Conservation (phyloP, 1,140 invertebrate species). For the Drosophila dunni region DNA sequence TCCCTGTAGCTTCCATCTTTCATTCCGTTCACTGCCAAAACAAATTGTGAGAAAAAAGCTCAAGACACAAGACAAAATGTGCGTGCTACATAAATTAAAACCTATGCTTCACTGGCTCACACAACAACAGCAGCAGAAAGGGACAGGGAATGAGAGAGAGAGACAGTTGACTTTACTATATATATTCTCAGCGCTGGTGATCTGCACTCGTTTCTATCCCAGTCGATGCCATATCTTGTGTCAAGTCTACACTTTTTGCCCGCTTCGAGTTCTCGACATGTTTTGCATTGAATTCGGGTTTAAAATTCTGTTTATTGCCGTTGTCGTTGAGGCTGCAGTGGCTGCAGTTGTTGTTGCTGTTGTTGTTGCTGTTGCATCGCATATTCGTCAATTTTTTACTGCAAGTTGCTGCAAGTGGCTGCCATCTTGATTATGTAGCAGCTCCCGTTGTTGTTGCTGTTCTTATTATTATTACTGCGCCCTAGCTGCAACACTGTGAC, state of each 20-base stretch:
- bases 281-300: slow-evolving; percentile 81
- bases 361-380: slow-evolving; percentile 67
- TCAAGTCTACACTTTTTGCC: slow-evolving; percentile 66
- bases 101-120: slow-evolving; percentile 74
- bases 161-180: slow-evolving; percentile 24
- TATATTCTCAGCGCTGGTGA: slow-evolving; percentile 21
- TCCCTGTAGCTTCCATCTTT: slow-evolving; percentile 37
- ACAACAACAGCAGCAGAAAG: background rate
- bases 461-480: slow-evolving; percentile 62
- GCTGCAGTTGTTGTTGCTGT: slow-evolving; percentile 36
- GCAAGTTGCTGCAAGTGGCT: slow-evolving; percentile 68
- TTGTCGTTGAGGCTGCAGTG: slow-evolving; percentile 22
- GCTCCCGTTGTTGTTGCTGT: slow-evolving; percentile 65
- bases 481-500: slow-evolving; percentile 51
- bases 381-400: slow-evolving; percentile 78
- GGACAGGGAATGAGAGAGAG: slow-evolving; percentile 19
- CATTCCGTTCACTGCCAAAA: slow-evolving; percentile 65
- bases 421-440: slow-evolving; percentile 81
- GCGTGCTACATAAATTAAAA: slow-evolving; percentile 82
- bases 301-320: slow-evolving; percentile 70
- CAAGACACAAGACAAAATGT: slow-evolving; percentile 71
- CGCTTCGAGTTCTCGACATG: slow-evolving; percentile 50
- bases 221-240: slow-evolving; percentile 73
- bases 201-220: slow-evolving; percentile 46
- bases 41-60: slow-evolving; percentile 78